These are phyloP conservation scores for Vireo griseus DNA, from an alignment of 2,797 vertebrate species.

Conservation along the genomic window DNA sequence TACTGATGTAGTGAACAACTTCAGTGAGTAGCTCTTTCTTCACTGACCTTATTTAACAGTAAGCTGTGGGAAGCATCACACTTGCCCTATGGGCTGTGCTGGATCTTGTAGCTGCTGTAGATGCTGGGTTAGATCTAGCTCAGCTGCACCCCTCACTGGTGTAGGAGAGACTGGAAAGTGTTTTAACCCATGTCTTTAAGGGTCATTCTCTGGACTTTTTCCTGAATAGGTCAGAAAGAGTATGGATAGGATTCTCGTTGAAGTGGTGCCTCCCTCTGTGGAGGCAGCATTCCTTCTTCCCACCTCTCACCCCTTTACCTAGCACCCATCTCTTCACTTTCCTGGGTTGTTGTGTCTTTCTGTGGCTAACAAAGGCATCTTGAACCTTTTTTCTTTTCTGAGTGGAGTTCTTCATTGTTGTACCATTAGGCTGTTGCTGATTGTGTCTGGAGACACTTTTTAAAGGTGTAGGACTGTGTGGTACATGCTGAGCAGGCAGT, in stretches of 20 bases:
- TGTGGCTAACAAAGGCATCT: not conserved
- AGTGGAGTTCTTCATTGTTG: not conserved
- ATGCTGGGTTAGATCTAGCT: not conserved
- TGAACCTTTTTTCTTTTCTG: not conserved
- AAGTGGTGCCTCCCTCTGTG: not conserved
- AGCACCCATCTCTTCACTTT: not conserved
- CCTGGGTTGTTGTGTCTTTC: not conserved
- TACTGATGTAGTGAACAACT: not conserved
- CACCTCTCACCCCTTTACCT: not conserved
- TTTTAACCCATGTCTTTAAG: not conserved
- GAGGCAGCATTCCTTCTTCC: not conserved
- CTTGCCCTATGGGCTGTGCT: not conserved
- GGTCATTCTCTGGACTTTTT: not conserved
- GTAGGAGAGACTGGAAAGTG: not conserved
- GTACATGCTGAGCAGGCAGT: not conserved
- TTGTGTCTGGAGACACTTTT: not conserved
- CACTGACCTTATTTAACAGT: not conserved
- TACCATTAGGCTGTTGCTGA: not conserved
- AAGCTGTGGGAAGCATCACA: not conserved
- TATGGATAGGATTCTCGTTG: not conserved
- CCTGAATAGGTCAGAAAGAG: not conserved
- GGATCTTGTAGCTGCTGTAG: not conserved
- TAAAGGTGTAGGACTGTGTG: not conserved
- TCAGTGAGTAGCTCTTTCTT: not conserved
- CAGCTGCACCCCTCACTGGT: not conserved